Base-by-base conservation (phyloP, 2,888 invertebrate species). In the Dermolepida albohirtum region DNA sequence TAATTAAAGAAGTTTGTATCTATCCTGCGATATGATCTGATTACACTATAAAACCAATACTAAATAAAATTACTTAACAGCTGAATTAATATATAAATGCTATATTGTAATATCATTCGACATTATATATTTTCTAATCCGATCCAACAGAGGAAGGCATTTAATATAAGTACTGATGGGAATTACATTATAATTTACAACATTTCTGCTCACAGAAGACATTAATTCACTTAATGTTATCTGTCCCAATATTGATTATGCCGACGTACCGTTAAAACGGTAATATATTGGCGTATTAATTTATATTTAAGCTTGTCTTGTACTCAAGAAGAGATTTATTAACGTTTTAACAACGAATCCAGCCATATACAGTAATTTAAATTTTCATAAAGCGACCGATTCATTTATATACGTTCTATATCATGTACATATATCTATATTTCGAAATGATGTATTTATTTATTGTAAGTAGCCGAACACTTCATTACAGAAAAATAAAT, bases 181-280 rank as follows among this genome's bases (percentile, higher is more conserved):
- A 55, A 43, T 55, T 22, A 55, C 17, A 55, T 55, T 22, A 55
- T n/a, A 55, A 55, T 55, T 43, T 55, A 55, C 55, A 55, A n/a
- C 55, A 43, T 12, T 55, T 55, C 54, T 40, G 41, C 16, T 17
- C 40, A 55, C 17, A 22, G 16, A 43, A 11, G 8, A 27, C 55
- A 55, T 43, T 55, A 43, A 43, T 55, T 55, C 41, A 41, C 17
- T 55, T 55, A 43, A 54, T 54, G 39, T 34, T 54, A 39, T 54
- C 39, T 54, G 54, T 54, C 39, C 54, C 39, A 54, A 54, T 39
- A 54, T 39, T 54, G 54, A 54, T 54, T 39, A 16, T 39, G 39
- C 10, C 54, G 14, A 16, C 39, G 54, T 54, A 54, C 54, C 54
- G 40, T 54, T 54, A 54, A 34, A 54, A 54, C 39, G 54, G 54